Evolutionary conservation across 2,113 vertebrate genomes (phyloP).

Genomic region (Dromiciops gliroides): DNA sequence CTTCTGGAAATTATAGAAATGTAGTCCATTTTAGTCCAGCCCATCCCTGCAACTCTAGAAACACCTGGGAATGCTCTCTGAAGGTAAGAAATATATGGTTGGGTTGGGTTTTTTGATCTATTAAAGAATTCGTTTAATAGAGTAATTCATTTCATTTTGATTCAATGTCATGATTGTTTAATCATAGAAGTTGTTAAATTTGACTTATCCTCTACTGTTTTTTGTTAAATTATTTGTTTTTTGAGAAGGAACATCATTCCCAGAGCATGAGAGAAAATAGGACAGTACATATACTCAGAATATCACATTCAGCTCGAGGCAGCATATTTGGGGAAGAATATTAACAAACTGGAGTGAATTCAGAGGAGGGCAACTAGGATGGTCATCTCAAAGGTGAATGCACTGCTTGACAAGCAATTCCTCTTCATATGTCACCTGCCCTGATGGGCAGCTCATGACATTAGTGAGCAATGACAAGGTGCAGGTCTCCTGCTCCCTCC

Average conservation of each 20-base stretch:
- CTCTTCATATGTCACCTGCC: neutral
- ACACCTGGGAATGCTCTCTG: neutral
- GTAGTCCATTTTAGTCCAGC: neutral
- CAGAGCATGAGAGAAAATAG: neutral
- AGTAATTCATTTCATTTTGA: neutral
- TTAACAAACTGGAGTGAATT: neutral
- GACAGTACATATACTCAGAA: neutral
- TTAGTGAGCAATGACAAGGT: neutral
- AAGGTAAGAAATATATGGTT: neutral
- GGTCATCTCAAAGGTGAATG: too few species aligned
- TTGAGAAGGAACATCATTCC: too few species aligned
- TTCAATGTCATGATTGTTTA: neutral
- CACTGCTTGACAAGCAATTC: neutral
- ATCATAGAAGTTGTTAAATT: neutral
- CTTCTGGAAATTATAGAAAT: neutral
- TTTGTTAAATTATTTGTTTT: too few species aligned
- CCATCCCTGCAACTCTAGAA: neutral
- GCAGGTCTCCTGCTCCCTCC: neutral
- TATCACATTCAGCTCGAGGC: neutral
- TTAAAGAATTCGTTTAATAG: neutral
- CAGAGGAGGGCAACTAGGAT: neutral
- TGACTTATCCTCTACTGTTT: neutral
- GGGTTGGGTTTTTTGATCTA: neutral
- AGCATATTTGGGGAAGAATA: neutral
- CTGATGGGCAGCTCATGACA: neutral